phyloP scores from a whole-genome alignment of 2,797 vertebrate species.

The Melopsittacus undulatus region DNA sequence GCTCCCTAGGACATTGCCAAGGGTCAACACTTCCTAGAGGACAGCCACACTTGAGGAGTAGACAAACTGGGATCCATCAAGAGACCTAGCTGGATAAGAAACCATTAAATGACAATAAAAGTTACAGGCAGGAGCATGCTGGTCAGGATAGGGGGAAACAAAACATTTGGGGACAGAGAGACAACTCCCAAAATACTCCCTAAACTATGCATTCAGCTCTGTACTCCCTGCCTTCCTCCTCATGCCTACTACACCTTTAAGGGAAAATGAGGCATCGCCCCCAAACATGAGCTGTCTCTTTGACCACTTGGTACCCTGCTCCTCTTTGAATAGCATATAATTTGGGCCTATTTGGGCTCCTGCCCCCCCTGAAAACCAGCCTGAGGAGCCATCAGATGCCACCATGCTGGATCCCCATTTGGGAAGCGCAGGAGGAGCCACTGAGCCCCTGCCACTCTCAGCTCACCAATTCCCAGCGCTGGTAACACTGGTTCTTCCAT shows the following conservation, averaged over 20 bases:
- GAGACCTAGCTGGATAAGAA: background rate
- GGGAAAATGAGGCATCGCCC: background rate
- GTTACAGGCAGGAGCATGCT: background rate
- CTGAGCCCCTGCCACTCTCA: background rate
- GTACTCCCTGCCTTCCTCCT: background rate
- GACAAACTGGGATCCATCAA: background rate
- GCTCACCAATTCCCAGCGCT: background rate
- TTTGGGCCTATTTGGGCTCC: fast-evolving
- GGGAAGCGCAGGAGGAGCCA: fast-evolving
- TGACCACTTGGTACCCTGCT: background rate
- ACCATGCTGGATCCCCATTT: fast-evolving
- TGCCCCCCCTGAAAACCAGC: background rate
- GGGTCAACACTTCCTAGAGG: background rate
- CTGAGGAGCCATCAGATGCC: background rate
- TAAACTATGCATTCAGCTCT: background rate
- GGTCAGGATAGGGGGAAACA: background rate
- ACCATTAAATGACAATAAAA: background rate
- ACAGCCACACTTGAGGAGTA: background rate
- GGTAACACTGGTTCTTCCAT: background rate
- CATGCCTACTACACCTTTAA: background rate
- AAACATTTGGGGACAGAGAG: background rate
- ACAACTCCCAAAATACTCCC: background rate
- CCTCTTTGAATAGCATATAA: background rate
- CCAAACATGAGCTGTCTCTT: background rate
- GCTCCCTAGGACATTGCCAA: background rate